Percentiles rank a stretch among this genome's conserved stretches.
Evolutionary conservation across 2,888 invertebrate genomes (phyloP).

Genomic region (Perizoma flavofasciatum): DNA sequence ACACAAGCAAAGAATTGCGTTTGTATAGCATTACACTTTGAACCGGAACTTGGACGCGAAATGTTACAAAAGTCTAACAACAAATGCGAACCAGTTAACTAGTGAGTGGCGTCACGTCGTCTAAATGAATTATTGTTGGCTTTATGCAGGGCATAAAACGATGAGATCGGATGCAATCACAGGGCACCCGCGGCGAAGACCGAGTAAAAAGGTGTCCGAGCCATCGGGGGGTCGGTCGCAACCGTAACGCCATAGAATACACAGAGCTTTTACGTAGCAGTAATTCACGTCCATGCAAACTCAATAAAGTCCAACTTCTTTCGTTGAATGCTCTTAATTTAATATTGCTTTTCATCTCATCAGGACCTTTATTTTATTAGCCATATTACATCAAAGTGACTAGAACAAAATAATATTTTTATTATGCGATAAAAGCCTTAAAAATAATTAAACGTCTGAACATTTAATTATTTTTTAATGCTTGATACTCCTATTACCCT

Average conservation of each 20-base stretch:
- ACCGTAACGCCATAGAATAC: constrained; percentile 55
- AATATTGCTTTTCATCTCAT: too few relatives aligned
- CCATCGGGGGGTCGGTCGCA: constrained; percentile 69
- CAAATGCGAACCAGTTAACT: constrained; percentile 74
- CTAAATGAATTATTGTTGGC: constrained; percentile 84
- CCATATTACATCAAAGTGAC: too few relatives aligned
- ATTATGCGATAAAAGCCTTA: too few relatives aligned
- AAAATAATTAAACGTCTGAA: too few relatives aligned
- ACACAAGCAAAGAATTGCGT: constrained; percentile 18
- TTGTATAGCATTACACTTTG: constrained; percentile 31
- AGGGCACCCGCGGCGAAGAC: constrained; percentile 78
- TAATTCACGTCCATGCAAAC: constrained; percentile 4
- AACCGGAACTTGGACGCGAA: constrained; percentile 48
- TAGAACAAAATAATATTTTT: too few relatives aligned
- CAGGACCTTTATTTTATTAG: too few relatives aligned
- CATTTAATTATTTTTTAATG: too few relatives aligned
- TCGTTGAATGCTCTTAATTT: too few relatives aligned
- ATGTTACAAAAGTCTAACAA: constrained; percentile 55
- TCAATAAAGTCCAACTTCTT: background rate
- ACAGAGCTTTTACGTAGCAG: constrained; percentile 16
- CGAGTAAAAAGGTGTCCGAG: constrained; percentile 79
- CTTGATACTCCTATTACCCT: too few relatives aligned
- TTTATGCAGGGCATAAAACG: constrained; percentile 82
- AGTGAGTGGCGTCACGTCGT: constrained; percentile 82
- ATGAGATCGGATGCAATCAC: constrained; percentile 83